A percentile compares a stretch with the other conserved stretches of the same genome.
Evolutionary conservation across 2,888 invertebrate species (phyloP).

Genomic region (Ochropacha duplaris): DNA sequence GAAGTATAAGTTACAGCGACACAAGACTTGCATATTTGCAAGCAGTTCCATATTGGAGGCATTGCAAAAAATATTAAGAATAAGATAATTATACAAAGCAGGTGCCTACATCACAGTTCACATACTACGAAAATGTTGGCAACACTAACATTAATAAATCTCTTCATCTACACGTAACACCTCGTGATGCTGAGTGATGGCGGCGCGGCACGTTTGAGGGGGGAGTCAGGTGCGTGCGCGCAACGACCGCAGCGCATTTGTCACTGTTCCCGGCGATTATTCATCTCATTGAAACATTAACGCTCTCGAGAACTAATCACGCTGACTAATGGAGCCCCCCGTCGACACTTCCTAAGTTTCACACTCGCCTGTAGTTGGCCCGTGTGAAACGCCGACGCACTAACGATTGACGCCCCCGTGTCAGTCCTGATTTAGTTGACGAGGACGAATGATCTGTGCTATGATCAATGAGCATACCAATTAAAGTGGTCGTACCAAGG

Average conservation of each 20-base stretch:
- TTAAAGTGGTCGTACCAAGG: conserved; percentile 27
- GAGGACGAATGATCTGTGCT: conserved; percentile 59
- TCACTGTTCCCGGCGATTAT: conserved; percentile 80
- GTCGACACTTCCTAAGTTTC: conserved; percentile 80
- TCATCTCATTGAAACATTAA: conserved; percentile 83
- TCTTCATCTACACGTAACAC: conserved; percentile 73
- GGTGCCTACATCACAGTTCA: conserved; percentile 29
- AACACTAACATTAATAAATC: conserved; percentile 70
- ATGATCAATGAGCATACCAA: conserved; percentile 50
- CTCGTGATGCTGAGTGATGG: conserved; percentile 70
- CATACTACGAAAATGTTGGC: conserved; percentile 40
- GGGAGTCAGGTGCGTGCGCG: conserved; percentile 76
- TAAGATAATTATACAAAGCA: neutral
- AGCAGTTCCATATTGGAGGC: neutral
- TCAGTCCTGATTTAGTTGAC: conserved; percentile 56
- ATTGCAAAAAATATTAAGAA: neutral
- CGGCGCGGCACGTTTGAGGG: conserved; percentile 62
- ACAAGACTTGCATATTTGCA: no score
- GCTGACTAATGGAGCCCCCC: conserved; percentile 82
- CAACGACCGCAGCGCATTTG: conserved; percentile 72
- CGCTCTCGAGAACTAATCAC: conserved; percentile 78
- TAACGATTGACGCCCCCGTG: conserved; percentile 48
- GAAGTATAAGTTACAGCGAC: no score
- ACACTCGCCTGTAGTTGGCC: conserved; percentile 44
- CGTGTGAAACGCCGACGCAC: conserved; percentile 52